Percentiles rank a stretch among this genome's conserved stretches.
Conservation (phyloP, 2,113 vertebrate species). For the Rhinoptilus africanus region DNA sequence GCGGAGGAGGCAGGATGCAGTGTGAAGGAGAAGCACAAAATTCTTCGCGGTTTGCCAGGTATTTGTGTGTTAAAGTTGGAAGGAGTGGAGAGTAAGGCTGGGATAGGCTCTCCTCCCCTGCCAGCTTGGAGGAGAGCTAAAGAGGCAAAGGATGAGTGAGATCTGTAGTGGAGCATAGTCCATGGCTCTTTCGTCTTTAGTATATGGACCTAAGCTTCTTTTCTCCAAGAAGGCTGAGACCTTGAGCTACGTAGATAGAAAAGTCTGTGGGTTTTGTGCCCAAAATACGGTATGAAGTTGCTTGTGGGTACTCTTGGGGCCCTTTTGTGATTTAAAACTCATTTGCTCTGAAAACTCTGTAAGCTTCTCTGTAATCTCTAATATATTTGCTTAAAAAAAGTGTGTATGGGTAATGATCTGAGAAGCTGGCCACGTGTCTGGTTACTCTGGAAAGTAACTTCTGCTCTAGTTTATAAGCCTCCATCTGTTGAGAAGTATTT, state of each 20-base stretch:
- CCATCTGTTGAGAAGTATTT: background rate
- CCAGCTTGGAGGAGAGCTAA: background rate
- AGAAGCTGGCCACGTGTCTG: background rate
- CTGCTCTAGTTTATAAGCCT: background rate
- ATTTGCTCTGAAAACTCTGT: background rate
- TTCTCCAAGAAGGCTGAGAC: background rate
- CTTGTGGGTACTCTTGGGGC: background rate
- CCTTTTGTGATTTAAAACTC: background rate
- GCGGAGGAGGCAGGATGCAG: fast-evolving
- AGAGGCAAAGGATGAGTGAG: background rate
- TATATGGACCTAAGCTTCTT: background rate
- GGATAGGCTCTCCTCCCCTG: fast-evolving
- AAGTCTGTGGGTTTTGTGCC: background rate
- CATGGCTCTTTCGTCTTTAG: background rate
- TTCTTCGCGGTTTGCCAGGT: background rate
- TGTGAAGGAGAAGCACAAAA: fast-evolving
- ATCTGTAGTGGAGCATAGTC: fast-evolving
- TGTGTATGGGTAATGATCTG: background rate
- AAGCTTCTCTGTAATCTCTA: background rate
- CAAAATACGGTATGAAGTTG: background rate
- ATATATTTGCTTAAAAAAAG: background rate
- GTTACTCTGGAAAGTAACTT: background rate
- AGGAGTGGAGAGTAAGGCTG: fast-evolving
- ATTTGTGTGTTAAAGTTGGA: background rate
- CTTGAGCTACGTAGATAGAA: background rate